Evolutionary conservation across 2,113 vertebrate genomes (phyloP).

Genomic region (Raja brachyura): DNA sequence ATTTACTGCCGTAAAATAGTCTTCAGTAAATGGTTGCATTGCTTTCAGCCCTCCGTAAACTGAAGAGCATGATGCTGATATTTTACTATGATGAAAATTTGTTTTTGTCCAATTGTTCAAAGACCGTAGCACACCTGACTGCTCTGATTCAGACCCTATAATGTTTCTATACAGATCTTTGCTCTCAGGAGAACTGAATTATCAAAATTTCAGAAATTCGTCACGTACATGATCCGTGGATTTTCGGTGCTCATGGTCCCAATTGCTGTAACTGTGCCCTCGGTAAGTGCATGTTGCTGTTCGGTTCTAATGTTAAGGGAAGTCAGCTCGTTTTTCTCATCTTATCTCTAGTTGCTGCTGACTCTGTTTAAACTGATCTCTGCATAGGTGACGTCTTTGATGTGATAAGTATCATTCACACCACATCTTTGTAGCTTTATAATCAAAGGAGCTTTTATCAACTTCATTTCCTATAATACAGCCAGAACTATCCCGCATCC

Average conservation of each 20-base stretch:
- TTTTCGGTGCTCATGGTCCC: constrained; percentile 79
- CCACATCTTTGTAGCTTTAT: too few relatives aligned
- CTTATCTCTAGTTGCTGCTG: neutral
- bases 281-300: constrained; percentile 59
- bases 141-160: neutral
- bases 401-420: too few relatives aligned
- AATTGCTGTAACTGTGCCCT: constrained; percentile 76
- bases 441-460: too few relatives aligned
- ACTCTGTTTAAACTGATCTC: neutral
- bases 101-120: neutral
- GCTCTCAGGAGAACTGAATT: constrained; percentile 56
- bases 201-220: constrained; percentile 63
- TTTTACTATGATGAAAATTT: neutral
- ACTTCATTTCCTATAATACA: too few relatives aligned
- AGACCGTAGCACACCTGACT: neutral
- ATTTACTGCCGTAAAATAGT: neutral
- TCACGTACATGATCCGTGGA: constrained; percentile 60
- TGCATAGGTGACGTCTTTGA: too few relatives aligned
- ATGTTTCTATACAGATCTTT: constrained; percentile 63
- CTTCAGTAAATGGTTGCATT: neutral
- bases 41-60: neutral
- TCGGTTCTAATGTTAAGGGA: too few relatives aligned
- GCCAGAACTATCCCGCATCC: too few relatives aligned
- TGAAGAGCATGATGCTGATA: neutral
- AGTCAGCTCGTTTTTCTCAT: neutral